Percentiles rank a stretch among this genome's conserved stretches.
These are phyloP conservation scores for Balearica regulorum DNA, from an alignment of 2,797 vertebrate genomes.

Conservation along the genomic window DNA sequence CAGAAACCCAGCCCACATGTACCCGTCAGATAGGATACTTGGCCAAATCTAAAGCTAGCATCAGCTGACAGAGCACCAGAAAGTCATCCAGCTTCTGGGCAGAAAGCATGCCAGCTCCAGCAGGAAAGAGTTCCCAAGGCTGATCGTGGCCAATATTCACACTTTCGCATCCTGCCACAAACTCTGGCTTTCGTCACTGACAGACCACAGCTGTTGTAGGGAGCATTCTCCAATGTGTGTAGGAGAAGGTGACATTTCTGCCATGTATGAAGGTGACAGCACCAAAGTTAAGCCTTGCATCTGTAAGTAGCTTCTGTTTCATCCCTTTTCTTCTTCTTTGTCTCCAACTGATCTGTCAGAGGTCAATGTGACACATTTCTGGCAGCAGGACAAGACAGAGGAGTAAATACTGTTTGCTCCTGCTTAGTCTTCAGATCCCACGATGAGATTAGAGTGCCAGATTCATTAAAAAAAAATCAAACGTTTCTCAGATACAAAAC, in stretches of 20 bases:
- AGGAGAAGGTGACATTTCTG: slow-evolving; percentile 36
- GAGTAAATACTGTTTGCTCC: neutral
- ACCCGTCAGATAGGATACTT: neutral
- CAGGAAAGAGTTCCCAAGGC: neutral
- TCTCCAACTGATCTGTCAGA: neutral
- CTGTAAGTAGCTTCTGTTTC: neutral
- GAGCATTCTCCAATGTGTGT: neutral
- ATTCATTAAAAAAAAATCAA: neutral
- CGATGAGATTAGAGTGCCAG: neutral
- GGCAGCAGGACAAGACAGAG: neutral
- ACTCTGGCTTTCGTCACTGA: neutral
- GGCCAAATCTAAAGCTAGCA: neutral
- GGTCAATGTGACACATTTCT: neutral
- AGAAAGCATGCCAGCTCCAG: neutral
- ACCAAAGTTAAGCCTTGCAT: neutral
- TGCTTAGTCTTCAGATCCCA: neutral
- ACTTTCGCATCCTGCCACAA: slow-evolving; percentile 21
- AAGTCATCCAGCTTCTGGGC: neutral
- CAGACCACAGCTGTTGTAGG: slow-evolving; percentile 29
- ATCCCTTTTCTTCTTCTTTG: neutral
- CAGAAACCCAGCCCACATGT: neutral
- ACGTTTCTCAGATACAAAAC: neutral
- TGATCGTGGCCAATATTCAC: neutral
- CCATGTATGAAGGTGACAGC: neutral
- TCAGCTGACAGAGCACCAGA: neutral